Conservation (phyloP, 2,113 vertebrate genomes). For the Ondatra zibethicus region DNA sequence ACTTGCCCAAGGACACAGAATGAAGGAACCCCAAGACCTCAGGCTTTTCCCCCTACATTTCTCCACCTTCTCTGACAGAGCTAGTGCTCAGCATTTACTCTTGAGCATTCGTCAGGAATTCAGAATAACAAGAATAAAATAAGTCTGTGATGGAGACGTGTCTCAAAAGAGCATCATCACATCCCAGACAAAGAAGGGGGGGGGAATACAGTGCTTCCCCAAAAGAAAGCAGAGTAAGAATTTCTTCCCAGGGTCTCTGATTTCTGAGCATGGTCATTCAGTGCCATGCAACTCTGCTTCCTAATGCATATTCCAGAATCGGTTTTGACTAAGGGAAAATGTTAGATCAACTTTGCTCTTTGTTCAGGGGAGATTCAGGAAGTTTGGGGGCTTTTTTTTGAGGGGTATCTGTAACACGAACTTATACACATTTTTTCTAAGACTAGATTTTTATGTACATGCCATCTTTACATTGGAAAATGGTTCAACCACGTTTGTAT, state of each 20-base stretch:
- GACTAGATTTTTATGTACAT: not conserved
- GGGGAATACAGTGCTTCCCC: not conserved
- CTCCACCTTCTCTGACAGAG: not conserved
- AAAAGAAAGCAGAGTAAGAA: not conserved
- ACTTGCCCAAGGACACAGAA: not conserved
- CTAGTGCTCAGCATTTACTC: not conserved
- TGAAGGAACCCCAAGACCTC: not conserved
- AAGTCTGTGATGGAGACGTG: not conserved
- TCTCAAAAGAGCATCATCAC: not conserved
- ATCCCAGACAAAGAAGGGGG: not conserved
- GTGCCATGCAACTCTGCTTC: not conserved
- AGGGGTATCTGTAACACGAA: not conserved
- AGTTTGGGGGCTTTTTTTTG: not conserved
- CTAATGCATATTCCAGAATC: not conserved
- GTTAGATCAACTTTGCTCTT: not conserved
- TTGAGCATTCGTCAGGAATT: not conserved
- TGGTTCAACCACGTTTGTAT: not conserved
- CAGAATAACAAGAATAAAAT: not conserved
- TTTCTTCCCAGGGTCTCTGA: not conserved
- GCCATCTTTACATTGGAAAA: not conserved
- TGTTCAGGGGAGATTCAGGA: not conserved
- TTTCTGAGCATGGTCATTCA: not conserved
- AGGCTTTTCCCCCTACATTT: not conserved
- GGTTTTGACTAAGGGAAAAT: not conserved
- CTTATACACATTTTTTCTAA: not conserved